Evolutionary conservation across 2,113 vertebrate genomes (phyloP).

Genomic region (Pseudorhombus dupliciocellatus): DNA sequence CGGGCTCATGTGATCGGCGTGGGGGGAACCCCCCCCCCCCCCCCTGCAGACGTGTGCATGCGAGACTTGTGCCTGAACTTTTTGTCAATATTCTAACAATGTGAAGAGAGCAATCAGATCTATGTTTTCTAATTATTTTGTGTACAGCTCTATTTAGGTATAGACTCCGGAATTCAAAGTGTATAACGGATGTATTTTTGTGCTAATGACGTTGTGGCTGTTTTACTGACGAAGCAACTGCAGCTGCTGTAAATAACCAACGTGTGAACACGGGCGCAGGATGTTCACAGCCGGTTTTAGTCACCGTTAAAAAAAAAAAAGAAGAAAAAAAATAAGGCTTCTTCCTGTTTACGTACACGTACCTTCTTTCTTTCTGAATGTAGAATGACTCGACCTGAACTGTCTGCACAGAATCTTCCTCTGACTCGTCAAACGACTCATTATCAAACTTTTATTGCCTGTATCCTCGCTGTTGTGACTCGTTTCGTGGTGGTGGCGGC

Average conservation of each 20-base stretch:
- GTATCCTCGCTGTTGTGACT: constrained; percentile 12
- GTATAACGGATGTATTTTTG: constrained; percentile 67
- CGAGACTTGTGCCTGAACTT: constrained; percentile 73
- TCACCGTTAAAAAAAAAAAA: background rate
- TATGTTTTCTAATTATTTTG: constrained; percentile 75
- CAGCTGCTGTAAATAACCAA: constrained; percentile 51
- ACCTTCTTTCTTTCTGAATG: background rate
- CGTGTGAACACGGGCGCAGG: constrained; percentile 20
- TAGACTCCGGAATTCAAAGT: constrained; percentile 21
- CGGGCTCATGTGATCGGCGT: background rate
- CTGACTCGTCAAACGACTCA: constrained; percentile 12
- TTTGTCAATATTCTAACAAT: constrained; percentile 51
- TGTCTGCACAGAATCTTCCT: background rate
- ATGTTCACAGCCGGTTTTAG: background rate
- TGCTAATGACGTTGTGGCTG: constrained; percentile 54
- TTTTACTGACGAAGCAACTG: constrained; percentile 49
- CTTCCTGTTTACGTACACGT: background rate
- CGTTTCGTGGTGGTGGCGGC: no score
- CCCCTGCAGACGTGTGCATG: background rate
- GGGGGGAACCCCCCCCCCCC: no score
- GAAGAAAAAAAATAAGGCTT: background rate
- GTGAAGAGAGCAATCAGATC: constrained; percentile 60
- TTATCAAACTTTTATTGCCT: constrained; percentile 11
- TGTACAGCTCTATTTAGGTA: constrained; percentile 73
- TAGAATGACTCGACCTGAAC: constrained; percentile 9